Evolutionary conservation across 2,888 invertebrate species (phyloP).

Genomic region (Prosapia bicincta): DNA sequence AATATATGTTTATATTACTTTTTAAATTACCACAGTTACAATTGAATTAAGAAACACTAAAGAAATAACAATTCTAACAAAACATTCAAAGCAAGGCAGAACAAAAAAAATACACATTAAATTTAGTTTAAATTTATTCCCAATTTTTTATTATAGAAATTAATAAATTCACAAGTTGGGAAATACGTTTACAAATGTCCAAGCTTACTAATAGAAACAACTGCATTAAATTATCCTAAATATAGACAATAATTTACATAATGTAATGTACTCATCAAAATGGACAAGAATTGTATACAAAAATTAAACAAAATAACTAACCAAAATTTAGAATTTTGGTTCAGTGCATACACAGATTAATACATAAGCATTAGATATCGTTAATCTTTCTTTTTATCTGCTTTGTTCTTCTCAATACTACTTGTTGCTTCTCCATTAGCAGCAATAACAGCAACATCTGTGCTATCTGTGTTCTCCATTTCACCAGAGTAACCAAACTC

Average conservation of each 20-base stretch:
- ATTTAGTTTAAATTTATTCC: not conserved
- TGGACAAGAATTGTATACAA: not conserved
- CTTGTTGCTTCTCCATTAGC: slow-evolving; percentile 16
- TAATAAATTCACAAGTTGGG: not conserved
- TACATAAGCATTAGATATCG: not conserved
- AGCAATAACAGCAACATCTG: slow-evolving; percentile 5
- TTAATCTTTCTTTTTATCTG: slow-evolving; percentile 38
- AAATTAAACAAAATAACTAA: not conserved
- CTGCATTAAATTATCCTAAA: not conserved
- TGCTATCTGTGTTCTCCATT: slow-evolving; percentile 55
- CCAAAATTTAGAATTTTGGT: not conserved
- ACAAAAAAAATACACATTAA: no score
- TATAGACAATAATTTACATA: not conserved
- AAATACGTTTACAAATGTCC: not conserved
- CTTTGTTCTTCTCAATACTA: slow-evolving; percentile 29
- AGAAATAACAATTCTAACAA: no score
- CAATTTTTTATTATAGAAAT: not conserved
- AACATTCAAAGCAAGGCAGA: no score
- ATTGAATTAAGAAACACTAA: no score
- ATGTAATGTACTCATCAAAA: not conserved
- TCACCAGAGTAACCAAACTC: slow-evolving; percentile 98
- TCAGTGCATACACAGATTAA: not conserved
- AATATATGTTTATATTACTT: no score
- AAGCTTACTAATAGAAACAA: not conserved
- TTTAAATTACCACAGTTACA: no score